phyloP scores from a whole-genome alignment of 1,140 invertebrate species.

The Parasteatoda tepidariorum region DNA sequence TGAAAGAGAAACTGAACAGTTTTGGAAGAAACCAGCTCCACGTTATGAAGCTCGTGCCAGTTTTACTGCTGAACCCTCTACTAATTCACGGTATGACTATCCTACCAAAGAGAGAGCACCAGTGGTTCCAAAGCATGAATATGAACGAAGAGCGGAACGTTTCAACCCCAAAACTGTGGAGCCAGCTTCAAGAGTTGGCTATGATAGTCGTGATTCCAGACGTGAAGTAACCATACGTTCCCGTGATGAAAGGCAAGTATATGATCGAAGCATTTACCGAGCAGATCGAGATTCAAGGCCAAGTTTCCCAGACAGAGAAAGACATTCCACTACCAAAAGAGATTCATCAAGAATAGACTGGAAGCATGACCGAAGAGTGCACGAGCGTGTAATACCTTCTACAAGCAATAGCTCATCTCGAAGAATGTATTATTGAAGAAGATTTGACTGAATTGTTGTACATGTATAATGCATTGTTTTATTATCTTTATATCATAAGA shows the following conservation, averaged over 20 bases:
- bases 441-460: background rate
- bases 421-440: constrained; percentile 21
- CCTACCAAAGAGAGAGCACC: background rate
- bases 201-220: constrained; percentile 10
- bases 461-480: background rate
- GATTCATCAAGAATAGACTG: constrained; percentile 3
- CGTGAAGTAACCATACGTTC: constrained; percentile 21
- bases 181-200: background rate
- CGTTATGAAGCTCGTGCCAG: background rate
- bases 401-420: background rate
- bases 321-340: constrained; percentile 1
- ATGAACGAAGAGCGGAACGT: background rate
- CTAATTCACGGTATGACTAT: background rate
- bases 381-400: constrained; percentile 8
- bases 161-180: constrained; percentile 1
- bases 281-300: background rate
- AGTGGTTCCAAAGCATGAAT: background rate
- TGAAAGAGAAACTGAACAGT: constrained; percentile 3
- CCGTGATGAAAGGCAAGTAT: constrained; percentile 10
- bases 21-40: constrained; percentile 3
- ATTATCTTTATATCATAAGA: background rate
- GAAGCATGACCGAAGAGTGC: constrained; percentile 41
- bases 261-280: background rate
- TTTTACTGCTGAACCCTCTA: background rate
- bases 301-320: constrained; percentile 21